Conservation (phyloP, 2,888 invertebrate species). For the Ceratothoa steindachneri region DNA sequence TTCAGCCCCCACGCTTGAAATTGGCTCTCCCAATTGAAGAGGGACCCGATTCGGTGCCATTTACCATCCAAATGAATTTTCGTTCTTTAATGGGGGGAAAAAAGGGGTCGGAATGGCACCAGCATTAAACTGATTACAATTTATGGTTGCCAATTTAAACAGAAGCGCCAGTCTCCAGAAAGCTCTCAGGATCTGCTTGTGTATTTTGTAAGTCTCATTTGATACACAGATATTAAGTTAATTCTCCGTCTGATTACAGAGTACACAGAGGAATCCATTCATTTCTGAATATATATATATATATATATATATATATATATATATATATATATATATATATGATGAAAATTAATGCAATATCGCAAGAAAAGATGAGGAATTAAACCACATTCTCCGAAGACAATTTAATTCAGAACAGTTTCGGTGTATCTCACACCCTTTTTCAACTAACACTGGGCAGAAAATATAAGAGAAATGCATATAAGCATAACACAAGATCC, state of each 20-base stretch:
- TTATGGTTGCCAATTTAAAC: background rate
- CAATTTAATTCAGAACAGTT: too few relatives aligned
- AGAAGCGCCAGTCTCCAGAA: background rate
- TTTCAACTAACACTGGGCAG: too few relatives aligned
- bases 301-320: background rate
- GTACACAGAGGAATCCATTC: background rate
- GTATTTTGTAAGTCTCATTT: background rate
- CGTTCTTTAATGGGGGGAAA: background rate
- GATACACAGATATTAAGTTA: background rate
- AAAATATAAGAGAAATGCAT: too few relatives aligned
- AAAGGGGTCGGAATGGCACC: background rate
- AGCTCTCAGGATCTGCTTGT: background rate
- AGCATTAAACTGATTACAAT: background rate
- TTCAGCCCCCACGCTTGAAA: too few relatives aligned
- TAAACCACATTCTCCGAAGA: too few relatives aligned
- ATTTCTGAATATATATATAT: background rate
- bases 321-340: background rate
- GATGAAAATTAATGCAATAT: too few relatives aligned
- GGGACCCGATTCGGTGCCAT: background rate
- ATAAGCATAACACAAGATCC: too few relatives aligned
- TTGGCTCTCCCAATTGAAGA: background rate
- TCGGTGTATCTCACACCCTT: too few relatives aligned
- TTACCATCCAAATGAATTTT: background rate
- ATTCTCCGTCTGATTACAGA: background rate
- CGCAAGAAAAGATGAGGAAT: too few relatives aligned